Evolutionary conservation across 2,888 invertebrate species (phyloP).

Genomic region (Eutolmus rufibarbis): DNA sequence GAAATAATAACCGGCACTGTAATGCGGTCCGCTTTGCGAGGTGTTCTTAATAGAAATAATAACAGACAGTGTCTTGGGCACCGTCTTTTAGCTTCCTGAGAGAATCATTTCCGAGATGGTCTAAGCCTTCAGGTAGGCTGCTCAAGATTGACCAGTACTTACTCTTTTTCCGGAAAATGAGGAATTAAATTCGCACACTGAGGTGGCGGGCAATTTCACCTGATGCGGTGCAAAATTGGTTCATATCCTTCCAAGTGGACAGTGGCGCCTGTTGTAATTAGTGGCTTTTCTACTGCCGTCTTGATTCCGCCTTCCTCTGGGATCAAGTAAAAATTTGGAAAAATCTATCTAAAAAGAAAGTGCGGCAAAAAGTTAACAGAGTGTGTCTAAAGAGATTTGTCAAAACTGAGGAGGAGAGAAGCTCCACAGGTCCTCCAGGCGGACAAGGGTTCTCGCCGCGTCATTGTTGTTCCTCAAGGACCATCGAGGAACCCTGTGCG

Average conservation of each 20-base stretch:
- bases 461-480: slow-evolving; percentile 44
- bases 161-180: not conserved
- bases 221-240: not conserved
- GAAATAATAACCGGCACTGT: not conserved
- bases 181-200: not conserved
- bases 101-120: not conserved
- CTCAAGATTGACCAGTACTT: not conserved
- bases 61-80: not conserved
- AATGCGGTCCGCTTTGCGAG: not conserved
- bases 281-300: not conserved
- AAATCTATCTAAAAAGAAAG: not conserved
- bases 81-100: not conserved
- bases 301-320: not conserved
- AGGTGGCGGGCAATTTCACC: not conserved
- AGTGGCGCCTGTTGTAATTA: not conserved
- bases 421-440: not conserved
- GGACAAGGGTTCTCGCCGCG: slow-evolving; percentile 30
- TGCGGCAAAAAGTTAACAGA: slow-evolving; percentile 18
- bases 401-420: slow-evolving; percentile 23
- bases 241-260: not conserved
- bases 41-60: not conserved
- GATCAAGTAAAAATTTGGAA: not conserved
- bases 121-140: not conserved
- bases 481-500: slow-evolving; percentile 1
- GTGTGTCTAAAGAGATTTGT: slow-evolving; percentile 47